phyloP scores from a whole-genome alignment of 1,140 invertebrate species.

The Phortica variegata region DNA sequence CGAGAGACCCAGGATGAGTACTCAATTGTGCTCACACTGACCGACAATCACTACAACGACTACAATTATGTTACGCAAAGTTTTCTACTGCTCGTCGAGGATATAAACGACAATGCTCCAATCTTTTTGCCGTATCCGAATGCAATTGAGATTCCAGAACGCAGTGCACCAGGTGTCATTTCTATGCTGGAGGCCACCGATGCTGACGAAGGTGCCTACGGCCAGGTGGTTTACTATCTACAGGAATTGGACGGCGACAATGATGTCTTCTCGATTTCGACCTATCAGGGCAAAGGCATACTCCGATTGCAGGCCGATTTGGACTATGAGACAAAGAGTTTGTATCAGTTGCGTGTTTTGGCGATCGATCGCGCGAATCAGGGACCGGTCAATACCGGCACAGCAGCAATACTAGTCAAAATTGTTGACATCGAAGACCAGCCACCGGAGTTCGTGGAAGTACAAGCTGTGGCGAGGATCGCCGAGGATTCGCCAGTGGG shows the following conservation, averaged over 20 bases:
- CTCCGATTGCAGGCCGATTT: slow-evolving; percentile 73
- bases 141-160: slow-evolving; percentile 76
- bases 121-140: slow-evolving; percentile 83
- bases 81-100: slow-evolving; percentile 83
- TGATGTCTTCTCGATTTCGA: slow-evolving; percentile 77
- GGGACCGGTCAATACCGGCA: slow-evolving; percentile 73
- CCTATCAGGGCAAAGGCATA: slow-evolving; percentile 84
- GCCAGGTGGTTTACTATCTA: slow-evolving; percentile 75
- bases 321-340: slow-evolving; percentile 85
- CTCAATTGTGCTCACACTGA: slow-evolving; percentile 82
- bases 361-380: slow-evolving; percentile 84
- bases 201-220: slow-evolving; percentile 86
- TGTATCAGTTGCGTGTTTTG: slow-evolving; percentile 83
- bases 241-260: slow-evolving; percentile 80
- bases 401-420: slow-evolving; percentile 83
- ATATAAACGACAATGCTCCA: slow-evolving; percentile 89
- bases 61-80: slow-evolving; percentile 90
- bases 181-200: slow-evolving; percentile 84
- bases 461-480: slow-evolving; percentile 82
- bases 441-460: slow-evolving; percentile 84
- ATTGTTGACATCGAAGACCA: slow-evolving; percentile 88
- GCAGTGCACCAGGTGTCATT: slow-evolving; percentile 72
- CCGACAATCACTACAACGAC: slow-evolving; percentile 82
- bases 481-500: slow-evolving; percentile 81
- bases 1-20: slow-evolving; percentile 88